Conservation (phyloP, 2,113 vertebrate species). For the Donacobius atricapilla region DNA sequence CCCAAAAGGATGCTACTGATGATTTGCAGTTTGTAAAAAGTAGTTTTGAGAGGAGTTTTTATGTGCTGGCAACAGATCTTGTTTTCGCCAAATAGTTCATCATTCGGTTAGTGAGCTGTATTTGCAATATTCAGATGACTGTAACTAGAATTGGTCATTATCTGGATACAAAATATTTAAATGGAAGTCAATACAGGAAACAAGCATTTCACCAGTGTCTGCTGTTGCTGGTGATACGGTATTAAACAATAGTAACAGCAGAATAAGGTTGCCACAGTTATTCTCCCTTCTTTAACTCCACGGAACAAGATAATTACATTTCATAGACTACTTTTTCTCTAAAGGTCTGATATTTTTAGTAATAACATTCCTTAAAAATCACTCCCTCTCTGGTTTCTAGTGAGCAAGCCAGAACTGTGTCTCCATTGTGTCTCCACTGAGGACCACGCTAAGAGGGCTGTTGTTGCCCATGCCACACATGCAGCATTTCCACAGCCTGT, state of each 20-base stretch:
- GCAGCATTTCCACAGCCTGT: neutral
- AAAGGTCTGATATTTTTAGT: neutral
- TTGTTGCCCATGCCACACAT: fast-evolving
- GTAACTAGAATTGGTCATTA: neutral
- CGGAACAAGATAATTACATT: neutral
- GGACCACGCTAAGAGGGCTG: neutral
- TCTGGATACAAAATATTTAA: neutral
- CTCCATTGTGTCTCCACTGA: neutral
- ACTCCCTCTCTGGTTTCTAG: neutral
- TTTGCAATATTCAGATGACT: neutral
- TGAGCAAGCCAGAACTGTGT: neutral
- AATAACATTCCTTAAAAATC: neutral
- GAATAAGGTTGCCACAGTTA: neutral
- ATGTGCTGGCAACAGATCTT: neutral
- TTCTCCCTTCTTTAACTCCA: neutral
- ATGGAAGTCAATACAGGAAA: neutral
- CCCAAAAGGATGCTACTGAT: neutral
- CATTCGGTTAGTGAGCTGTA: neutral
- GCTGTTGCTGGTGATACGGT: neutral
- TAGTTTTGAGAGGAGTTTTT: neutral
- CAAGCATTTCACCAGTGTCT: neutral
- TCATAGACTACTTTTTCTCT: neutral
- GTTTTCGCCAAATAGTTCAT: neutral
- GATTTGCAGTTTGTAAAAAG: neutral
- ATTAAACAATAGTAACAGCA: fast-evolving